phyloP scores from a whole-genome alignment of 2,888 invertebrate species.

The Fabriciana adippe region DNA sequence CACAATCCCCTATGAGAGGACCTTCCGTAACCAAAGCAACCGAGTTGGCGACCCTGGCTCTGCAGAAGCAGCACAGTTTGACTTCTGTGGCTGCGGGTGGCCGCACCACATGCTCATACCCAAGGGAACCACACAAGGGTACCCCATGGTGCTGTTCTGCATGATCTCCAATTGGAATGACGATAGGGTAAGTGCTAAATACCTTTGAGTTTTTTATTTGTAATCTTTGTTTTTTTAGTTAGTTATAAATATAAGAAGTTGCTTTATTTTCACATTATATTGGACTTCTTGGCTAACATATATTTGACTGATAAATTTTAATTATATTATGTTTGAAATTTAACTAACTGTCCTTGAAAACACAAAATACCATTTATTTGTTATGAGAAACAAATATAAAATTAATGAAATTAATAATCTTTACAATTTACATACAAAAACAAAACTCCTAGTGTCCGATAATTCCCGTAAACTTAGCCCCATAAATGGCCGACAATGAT shows the following conservation, averaged over 20 bases:
- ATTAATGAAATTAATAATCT: no score
- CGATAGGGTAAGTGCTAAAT: conserved; percentile 79
- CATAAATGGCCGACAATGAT: no score
- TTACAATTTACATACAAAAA: no score
- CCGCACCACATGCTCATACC: conserved; percentile 91
- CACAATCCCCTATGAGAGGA: conserved; percentile 91
- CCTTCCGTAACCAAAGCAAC: conserved; percentile 86
- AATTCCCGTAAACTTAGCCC: neutral
- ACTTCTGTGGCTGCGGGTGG: conserved; percentile 95
- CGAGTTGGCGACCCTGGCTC: conserved; percentile 82
- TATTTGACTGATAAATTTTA: no score
- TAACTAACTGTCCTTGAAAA: no score
- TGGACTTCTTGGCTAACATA: no score
- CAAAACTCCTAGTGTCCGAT: neutral
- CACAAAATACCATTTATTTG: no score
- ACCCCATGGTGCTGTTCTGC: conserved; percentile 86
- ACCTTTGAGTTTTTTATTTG: neutral
- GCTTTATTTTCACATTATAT: no score
- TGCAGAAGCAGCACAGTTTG: conserved; percentile 81
- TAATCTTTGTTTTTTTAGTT: no score
- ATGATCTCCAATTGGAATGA: conserved; percentile 89
- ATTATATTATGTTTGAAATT: no score
- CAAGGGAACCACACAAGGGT: conserved; percentile 86
- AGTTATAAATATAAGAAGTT: no score
- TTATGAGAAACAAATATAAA: no score